Percentiles rank a stretch among this genome's conserved stretches.
These are phyloP conservation scores for Crotophaga sulcirostris DNA, from an alignment of 2,113 vertebrate genomes.

Conservation along the genomic window DNA sequence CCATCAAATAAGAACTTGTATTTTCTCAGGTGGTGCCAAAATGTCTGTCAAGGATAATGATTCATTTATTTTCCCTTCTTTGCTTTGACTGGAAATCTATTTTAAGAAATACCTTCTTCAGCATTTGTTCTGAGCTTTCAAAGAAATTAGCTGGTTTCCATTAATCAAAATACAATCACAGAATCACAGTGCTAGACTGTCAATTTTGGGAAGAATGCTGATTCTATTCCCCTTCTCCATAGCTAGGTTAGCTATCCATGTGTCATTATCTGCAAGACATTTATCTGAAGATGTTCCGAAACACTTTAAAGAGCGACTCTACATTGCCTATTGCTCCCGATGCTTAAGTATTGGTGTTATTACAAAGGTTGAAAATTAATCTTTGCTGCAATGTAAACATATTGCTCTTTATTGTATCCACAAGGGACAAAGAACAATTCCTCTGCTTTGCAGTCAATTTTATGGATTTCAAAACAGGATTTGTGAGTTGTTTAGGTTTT, in stretches of 20 bases:
- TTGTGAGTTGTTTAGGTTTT: not conserved
- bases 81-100: not conserved
- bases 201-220: not conserved
- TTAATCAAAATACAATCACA: not conserved
- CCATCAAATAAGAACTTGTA: not conserved
- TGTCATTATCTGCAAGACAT: not conserved
- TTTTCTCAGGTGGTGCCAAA: not conserved
- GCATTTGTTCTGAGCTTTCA: not conserved
- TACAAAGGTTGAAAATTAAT: not conserved
- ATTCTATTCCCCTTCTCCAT: not conserved
- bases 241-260: no score
- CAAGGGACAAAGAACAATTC: not conserved
- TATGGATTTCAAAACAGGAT: not conserved
- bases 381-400: not conserved
- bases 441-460: not conserved
- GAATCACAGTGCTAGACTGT: not conserved
- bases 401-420: not conserved
- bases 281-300: not conserved
- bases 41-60: not conserved
- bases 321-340: not conserved
- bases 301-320: not conserved
- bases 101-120: not conserved
- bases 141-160: conserved; percentile 6
- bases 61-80: not conserved
- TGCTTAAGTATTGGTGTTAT: not conserved